A percentile compares a stretch with the other conserved stretches of the same genome.
These are phyloP conservation scores for Lithophane leautieri DNA, from an alignment of 2,888 invertebrate genomes.

Conservation along the genomic window DNA sequence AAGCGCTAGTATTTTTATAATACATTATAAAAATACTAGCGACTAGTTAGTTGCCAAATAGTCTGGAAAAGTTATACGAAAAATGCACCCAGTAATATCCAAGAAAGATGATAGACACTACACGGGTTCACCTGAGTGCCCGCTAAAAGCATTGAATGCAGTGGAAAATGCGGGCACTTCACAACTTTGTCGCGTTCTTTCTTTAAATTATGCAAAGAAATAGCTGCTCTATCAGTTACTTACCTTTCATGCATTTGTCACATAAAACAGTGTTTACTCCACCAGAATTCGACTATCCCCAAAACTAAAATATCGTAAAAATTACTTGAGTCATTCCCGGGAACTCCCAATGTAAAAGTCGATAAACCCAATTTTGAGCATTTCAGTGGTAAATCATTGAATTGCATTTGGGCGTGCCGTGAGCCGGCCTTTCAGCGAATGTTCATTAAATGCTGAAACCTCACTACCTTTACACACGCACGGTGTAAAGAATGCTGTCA, in stretches of 20 bases:
- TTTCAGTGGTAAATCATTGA: conserved; percentile 47
- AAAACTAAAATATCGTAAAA: conserved; percentile 1
- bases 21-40: background rate
- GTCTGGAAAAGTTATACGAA: conserved; percentile 12
- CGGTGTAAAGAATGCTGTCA: conserved; percentile 39
- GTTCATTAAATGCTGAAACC: conserved; percentile 56
- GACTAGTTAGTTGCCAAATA: conserved; percentile 9
- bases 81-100: conserved; percentile 41
- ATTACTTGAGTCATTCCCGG: conserved; percentile 35
- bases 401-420: conserved; percentile 62
- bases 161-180: conserved; percentile 39
- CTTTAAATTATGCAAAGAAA: conserved; percentile 17
- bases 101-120: conserved; percentile 49
- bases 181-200: conserved; percentile 12
- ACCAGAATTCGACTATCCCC: conserved; percentile 5
- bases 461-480: conserved; percentile 64
- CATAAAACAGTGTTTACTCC: background rate
- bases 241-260: background rate
- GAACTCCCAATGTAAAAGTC: conserved; percentile 35
- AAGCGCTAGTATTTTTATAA: no score
- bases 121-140: conserved; percentile 41
- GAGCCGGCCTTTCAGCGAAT: conserved; percentile 51
- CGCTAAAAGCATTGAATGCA: conserved; percentile 55
- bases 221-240: background rate
- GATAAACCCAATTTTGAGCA: conserved; percentile 56